phyloP scores from a whole-genome alignment of 2,113 vertebrate species.

The Promerops cafer region DNA sequence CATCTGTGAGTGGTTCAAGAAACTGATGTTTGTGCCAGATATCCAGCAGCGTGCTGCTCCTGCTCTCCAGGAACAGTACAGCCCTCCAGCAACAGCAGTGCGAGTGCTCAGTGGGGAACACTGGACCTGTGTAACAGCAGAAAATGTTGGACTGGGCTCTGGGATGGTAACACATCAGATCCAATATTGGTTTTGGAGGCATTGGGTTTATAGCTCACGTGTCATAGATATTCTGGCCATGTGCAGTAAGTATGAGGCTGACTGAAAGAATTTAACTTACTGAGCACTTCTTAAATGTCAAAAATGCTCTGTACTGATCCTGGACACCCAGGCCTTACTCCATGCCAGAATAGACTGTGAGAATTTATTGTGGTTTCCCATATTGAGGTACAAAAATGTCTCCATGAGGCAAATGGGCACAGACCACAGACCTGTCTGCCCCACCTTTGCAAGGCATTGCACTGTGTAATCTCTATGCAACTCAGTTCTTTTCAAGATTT shows the following conservation, averaged over 20 bases:
- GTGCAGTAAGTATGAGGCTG: background rate
- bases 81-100: background rate
- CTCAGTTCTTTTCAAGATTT: background rate
- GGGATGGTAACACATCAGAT: background rate
- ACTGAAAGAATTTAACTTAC: background rate
- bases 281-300: background rate
- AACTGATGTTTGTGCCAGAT: background rate
- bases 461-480: background rate
- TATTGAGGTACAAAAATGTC: background rate
- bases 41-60: background rate
- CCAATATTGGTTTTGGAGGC: rapidly evolving
- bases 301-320: background rate
- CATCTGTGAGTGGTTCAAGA: background rate
- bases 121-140: background rate
- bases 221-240: background rate
- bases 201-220: background rate
- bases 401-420: background rate
- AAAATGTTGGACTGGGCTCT: background rate
- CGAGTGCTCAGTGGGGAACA: rapidly evolving
- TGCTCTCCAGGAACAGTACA: background rate
- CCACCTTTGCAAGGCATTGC: background rate
- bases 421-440: background rate
- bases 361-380: background rate
- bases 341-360: rapidly evolving
- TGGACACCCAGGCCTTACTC: background rate